phyloP scores from a whole-genome alignment of 1,140 invertebrate species.

The Caenorhabditis inopinata region DNA sequence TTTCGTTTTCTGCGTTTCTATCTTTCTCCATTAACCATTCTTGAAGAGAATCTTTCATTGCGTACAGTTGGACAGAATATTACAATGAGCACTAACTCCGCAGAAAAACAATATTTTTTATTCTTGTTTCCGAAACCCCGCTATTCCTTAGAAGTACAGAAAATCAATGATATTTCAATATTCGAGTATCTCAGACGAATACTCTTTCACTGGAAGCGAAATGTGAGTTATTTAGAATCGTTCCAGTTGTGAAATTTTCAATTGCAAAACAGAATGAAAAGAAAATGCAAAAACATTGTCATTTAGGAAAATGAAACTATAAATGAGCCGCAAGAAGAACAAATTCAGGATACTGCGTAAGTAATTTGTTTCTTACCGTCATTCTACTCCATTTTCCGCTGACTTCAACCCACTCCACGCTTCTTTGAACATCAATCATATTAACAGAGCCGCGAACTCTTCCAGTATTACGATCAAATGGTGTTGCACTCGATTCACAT shows the following conservation, averaged over 20 bases:
- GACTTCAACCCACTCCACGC: conserved; percentile 9
- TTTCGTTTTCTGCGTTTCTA: not conserved
- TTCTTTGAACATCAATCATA: conserved; percentile 4
- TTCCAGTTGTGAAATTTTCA: too few relatives aligned
- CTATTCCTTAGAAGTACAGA: not conserved
- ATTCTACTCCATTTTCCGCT: conserved; percentile 17
- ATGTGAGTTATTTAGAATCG: not conserved
- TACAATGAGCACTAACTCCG: not conserved
- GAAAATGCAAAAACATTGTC: too few relatives aligned
- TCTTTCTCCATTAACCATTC: too few relatives aligned
- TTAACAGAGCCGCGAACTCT: conserved; percentile 19
- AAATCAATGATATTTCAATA: not conserved
- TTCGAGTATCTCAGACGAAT: not conserved
- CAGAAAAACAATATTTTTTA: too few relatives aligned
- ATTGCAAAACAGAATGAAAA: too few relatives aligned
- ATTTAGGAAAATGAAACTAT: too few relatives aligned
- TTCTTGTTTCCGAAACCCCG: not conserved
- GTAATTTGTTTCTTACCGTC: not conserved
- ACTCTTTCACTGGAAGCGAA: not conserved
- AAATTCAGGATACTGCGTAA: too few relatives aligned
- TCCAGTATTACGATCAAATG: not conserved
- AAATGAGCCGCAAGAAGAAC: too few relatives aligned
- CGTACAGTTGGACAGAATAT: too few relatives aligned
- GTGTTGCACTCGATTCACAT: not conserved
- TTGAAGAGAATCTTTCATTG: too few relatives aligned